Evolutionary conservation across 2,113 vertebrate genomes (phyloP), one percentile per base, ranked within the genome.

Genomic region (Gymnocephalus cernua): DNA sequence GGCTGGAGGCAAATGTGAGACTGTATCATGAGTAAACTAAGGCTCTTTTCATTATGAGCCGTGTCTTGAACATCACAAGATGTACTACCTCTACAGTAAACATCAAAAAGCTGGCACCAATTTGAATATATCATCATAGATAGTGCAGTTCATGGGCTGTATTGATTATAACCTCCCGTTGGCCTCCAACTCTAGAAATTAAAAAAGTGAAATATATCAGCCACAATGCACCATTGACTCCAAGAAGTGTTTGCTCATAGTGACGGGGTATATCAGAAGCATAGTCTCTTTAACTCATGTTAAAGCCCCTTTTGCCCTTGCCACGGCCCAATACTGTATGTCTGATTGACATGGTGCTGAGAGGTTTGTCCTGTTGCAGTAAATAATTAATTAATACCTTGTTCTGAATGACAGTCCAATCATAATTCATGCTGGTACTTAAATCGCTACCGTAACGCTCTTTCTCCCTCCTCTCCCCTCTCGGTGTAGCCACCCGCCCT

Each of bases 121-220:
- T 75, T 80, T 58, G 16, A 67, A 76, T 74, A 13, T 48, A 76
- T 80, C 50, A 64, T 79, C 57, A 3, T 2, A 23, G 63, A 73
- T 1, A 2, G 56, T 2, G n/a, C 29, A 48, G 50, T 77, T 50
- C 72, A 65, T 74, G 27, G 62, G 29, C 27, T 1, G 48, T 8
- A 71, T 65, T 61, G 61, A 81, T 41, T 74, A 15, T 45, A n/a
- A 57, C 76, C 53, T 51, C 0, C 56, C 27, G 25, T 21, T 80
- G 59, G 65, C 48, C 25, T 53, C 84, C 15, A 74, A 64, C 47
- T 70, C 2, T 44, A 29, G 12, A 76, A 63, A 74, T 79, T 9
- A 68, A 84, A 51, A 74, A 65, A 56, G 74, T 18, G 0, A 48
- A 70, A 77, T 83, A 67, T 74, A 10, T 74, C 54, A 67, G 75